Evolutionary conservation across 2,888 invertebrate species (phyloP).

Genomic region (Oscheius sp.): DNA sequence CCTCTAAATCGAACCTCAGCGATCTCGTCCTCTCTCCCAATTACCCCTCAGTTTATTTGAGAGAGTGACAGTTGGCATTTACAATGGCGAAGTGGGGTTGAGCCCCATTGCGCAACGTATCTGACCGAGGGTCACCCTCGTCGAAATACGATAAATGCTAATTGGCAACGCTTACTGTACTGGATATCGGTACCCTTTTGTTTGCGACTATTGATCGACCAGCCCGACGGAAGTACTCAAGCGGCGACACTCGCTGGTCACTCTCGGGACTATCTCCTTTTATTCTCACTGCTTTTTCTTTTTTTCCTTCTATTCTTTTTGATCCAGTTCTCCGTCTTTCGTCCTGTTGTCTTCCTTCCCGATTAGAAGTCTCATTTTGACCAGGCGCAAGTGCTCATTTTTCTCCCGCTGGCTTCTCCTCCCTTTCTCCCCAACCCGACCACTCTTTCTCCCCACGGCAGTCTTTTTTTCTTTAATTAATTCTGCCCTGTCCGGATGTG

Average conservation of each 20-base stretch:
- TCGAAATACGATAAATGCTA: conserved; percentile 17
- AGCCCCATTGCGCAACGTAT: conserved; percentile 15
- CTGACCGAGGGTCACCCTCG: conserved; percentile 2
- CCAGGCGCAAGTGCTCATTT: too few species aligned
- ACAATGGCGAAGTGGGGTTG: conserved; percentile 14
- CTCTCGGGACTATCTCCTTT: conserved; percentile 14
- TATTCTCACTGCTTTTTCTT: background rate
- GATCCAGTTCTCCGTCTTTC: background rate
- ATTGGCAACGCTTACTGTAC: background rate
- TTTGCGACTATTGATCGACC: conserved; percentile 28
- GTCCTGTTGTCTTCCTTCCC: background rate
- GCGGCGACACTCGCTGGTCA: conserved; percentile 20
- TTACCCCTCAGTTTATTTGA: background rate
- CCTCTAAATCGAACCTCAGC: background rate
- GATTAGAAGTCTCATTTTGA: background rate
- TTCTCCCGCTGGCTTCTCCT: too few species aligned
- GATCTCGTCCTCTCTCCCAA: conserved; percentile 11
- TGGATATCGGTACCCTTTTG: conserved; percentile 6
- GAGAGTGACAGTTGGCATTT: conserved; percentile 32
- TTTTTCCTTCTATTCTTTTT: background rate
- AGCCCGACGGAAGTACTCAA: conserved; percentile 32
- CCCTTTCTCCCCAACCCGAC: background rate
- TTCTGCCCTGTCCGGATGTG: conserved; percentile 12
- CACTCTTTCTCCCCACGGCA: too few species aligned
- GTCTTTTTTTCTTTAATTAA: conserved; percentile 3